A percentile compares a stretch with the other conserved stretches of the same genome.
These are phyloP conservation scores for Rhinichthys klamathensis DNA, from an alignment of 2,113 vertebrate genomes.

Conservation along the genomic window DNA sequence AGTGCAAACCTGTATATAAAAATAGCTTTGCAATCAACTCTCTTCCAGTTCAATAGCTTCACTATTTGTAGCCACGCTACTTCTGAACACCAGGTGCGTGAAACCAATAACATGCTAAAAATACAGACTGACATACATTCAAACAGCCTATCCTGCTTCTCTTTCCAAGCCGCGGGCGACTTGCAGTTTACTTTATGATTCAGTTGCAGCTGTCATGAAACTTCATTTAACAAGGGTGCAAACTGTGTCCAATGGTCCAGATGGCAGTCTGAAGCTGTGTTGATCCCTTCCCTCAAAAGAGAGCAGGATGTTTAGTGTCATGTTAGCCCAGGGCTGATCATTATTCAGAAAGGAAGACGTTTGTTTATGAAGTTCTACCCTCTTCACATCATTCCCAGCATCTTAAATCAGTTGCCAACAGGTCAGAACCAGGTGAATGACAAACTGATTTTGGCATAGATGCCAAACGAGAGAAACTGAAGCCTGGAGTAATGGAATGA, in stretches of 20 bases:
- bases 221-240: slow-evolving; percentile 28
- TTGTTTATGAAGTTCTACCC: not conserved
- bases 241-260: slow-evolving; percentile 54
- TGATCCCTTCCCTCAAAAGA: slow-evolving; percentile 30
- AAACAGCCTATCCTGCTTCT: slow-evolving; percentile 30
- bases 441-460: slow-evolving; percentile 5
- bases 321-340: slow-evolving; percentile 7
- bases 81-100: slow-evolving; percentile 44
- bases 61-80: not conserved
- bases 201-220: slow-evolving; percentile 44
- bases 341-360: slow-evolving; percentile 20
- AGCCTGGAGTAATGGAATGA: not conserved
- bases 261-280: slow-evolving; percentile 46
- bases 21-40: not conserved
- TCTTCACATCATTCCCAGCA: slow-evolving; percentile 3
- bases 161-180: slow-evolving; percentile 34
- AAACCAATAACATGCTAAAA: slow-evolving; percentile 50
- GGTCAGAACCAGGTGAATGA: not conserved
- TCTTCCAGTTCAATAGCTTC: not conserved
- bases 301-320: slow-evolving; percentile 27
- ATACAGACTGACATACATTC: slow-evolving; percentile 25
- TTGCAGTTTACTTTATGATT: slow-evolving; percentile 45
- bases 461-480: not conserved
- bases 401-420: not conserved
- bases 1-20: not conserved